Evolutionary conservation across 2,888 invertebrate species (phyloP), one percentile per base, ranked within the genome.

Genomic region (Keiferia lycopersicella): DNA sequence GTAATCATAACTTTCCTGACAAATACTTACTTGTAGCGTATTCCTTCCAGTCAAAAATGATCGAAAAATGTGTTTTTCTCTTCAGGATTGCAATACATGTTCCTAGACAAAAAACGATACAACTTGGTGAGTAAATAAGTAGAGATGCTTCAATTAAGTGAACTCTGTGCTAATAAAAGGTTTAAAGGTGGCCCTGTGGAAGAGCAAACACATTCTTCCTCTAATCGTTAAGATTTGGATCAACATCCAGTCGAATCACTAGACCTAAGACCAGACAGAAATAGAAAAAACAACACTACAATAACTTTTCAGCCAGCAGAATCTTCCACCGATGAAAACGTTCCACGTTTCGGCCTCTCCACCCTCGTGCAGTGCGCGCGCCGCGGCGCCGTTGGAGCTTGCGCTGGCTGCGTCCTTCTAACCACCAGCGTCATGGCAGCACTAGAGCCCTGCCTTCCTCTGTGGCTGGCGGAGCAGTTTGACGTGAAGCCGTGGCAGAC

Each of bases 341-440:
- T 20, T 1, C 26, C 53, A 53, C 53, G 12, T 11, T 53, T 53
- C 14, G 53, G 53, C 10, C 7, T 53, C 26, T 53, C 53, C 0
- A 26, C 53, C 4, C 30, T 53, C 12, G 53, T 53, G 2, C 26
- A 30, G n/a, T 30, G 30, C n/a, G 53, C 53, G 6, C 71, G 77
- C 66, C 75, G 78, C 39, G 74, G 78, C 16, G 75, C 79, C 26
- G 73, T 78, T 11, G 76, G 73, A 20, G 82, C 84, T 53, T 84
- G 86, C 73, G 88, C 87, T 7, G 88, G 87, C 67, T 83, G 86
- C 64, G 84, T 89, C 71, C 76, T 87, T 69, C 78, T 85, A 66
- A 86, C 87, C 67, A 88, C 90, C n/a, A 68, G 81, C 74, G 88
- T 86, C 22, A 84, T 89, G 87, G 89, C 89, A 2, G 83, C 90